Evolutionary conservation across 1,140 invertebrate species (phyloP).

Genomic region (Psix sp.): DNA sequence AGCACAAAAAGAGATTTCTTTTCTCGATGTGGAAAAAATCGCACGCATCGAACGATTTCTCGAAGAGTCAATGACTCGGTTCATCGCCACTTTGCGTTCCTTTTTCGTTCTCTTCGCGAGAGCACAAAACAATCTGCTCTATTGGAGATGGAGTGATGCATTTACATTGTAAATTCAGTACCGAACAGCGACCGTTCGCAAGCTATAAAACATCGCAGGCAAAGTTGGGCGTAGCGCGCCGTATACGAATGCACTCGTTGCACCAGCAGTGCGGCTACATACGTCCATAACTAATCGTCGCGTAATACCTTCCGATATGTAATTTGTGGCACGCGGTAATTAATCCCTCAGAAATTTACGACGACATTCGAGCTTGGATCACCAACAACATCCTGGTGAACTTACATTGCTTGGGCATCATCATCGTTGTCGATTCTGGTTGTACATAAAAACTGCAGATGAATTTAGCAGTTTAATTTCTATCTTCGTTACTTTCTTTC

Average conservation of each 20-base stretch:
- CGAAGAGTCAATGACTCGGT: slow-evolving; percentile 36
- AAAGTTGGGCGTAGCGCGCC: slow-evolving; percentile 33
- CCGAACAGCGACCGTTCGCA: slow-evolving; percentile 24
- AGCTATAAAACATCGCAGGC: slow-evolving; percentile 34
- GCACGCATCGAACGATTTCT: slow-evolving; percentile 19
- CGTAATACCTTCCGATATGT: slow-evolving; percentile 61
- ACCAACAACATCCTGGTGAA: slow-evolving; percentile 32
- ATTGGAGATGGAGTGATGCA: slow-evolving; percentile 50
- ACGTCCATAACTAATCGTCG: slow-evolving; percentile 60
- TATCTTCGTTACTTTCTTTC: too few species aligned
- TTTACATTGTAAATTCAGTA: slow-evolving; percentile 53
- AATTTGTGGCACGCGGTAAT: slow-evolving; percentile 61
- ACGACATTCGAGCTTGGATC: slow-evolving; percentile 15
- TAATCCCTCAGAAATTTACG: slow-evolving; percentile 63
- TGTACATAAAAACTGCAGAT: slow-evolving; percentile 1
- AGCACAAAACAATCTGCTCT: slow-evolving; percentile 40
- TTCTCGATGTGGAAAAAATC: neutral
- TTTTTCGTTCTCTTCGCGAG: neutral
- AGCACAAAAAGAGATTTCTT: too few species aligned
- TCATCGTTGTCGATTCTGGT: slow-evolving; percentile 32
- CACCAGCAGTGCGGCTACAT: slow-evolving; percentile 26
- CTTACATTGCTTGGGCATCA: slow-evolving; percentile 36
- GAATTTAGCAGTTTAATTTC: neutral
- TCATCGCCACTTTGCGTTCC: slow-evolving; percentile 8
- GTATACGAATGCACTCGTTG: slow-evolving; percentile 23